Evolutionary conservation across 2,888 invertebrate genomes (phyloP), one percentile per base, ranked within the genome.

Genomic region (Tetranychus piercei): DNA sequence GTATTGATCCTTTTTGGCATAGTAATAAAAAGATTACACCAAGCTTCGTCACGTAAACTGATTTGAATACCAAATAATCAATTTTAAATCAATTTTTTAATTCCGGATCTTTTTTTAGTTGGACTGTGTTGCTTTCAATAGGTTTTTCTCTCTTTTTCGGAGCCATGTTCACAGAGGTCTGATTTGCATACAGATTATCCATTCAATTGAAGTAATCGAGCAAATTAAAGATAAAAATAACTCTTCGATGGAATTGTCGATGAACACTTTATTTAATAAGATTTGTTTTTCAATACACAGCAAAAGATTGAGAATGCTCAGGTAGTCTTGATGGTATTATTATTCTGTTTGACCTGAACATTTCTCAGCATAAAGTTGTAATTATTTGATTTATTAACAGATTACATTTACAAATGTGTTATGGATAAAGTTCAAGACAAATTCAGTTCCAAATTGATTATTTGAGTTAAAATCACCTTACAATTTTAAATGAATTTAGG

Each of bases 111-210:
- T 73, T 70, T 79, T 44, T 78, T 85, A 88, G 92, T 0, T 86
- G 96, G 79, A 90, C 94, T 18, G 96, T 96, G 93, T 86, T 95
- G 65, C 85, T 99, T 65, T 90, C 93, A 43, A 87, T 90, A 73
- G 99, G 99, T 73, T 99, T 99, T 85, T 95, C 96, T 1, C 87
- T 99, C 80, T 93, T 94, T 4, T 99, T 95, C 82, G 99, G 99
- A 45, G 94, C 97, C 23, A 95, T 99, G 94, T 99, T 99, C 84
- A 94, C 96, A 80, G 99, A 99, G 87, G 95, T 99, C 74, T 99
- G 97, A 96, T 87, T 95, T 76, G 96, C 97, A 65, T 97, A 99
- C 83, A 87, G 96, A 77, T 88, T 97, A 79, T 93, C 94, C 55
- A 95, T 95, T 6, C 91, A 94, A 64, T 44, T 73, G 65, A 82